phyloP scores from a whole-genome alignment of 92 coral and sea anemone genomes.

The Desmophyllum pertusum region DNA sequence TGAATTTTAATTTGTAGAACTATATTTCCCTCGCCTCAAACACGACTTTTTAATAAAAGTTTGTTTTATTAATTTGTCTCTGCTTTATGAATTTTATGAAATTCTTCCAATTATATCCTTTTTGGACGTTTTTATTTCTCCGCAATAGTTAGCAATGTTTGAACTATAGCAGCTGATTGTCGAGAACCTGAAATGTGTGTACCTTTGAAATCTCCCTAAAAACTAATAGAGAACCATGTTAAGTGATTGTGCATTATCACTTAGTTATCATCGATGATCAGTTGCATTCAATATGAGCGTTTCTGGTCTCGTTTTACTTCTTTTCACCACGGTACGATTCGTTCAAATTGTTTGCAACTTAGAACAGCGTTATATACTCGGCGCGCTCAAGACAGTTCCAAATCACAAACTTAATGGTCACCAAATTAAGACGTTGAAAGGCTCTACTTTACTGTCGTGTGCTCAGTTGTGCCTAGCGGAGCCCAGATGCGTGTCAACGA shows the following conservation, averaged over 20 bases:
- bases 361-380: constrained; percentile 26
- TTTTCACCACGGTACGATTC: not conserved
- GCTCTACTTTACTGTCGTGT: constrained; percentile 14
- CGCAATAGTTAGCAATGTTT: not conserved
- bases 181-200: not conserved
- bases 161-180: not conserved
- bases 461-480: constrained; percentile 32
- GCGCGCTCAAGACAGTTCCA: constrained; percentile 18
- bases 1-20: too few species aligned
- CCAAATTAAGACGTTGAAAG: constrained; percentile 10
- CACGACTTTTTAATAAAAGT: too few species aligned
- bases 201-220: not conserved
- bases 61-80: too few species aligned
- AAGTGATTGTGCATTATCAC: not conserved
- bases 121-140: not conserved
- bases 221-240: not conserved
- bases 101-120: too few species aligned
- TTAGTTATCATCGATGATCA: not conserved
- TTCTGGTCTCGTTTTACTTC: not conserved
- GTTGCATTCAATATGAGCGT: not conserved
- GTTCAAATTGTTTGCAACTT: not conserved
- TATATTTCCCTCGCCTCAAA: too few species aligned
- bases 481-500: constrained; percentile 32
- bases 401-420: constrained; percentile 20
- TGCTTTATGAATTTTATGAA: too few species aligned